Evolutionary conservation across 2,797 vertebrate species (phyloP), one percentile per base, ranked within the genome.

Genomic region (Rhynchonycteris naso): DNA sequence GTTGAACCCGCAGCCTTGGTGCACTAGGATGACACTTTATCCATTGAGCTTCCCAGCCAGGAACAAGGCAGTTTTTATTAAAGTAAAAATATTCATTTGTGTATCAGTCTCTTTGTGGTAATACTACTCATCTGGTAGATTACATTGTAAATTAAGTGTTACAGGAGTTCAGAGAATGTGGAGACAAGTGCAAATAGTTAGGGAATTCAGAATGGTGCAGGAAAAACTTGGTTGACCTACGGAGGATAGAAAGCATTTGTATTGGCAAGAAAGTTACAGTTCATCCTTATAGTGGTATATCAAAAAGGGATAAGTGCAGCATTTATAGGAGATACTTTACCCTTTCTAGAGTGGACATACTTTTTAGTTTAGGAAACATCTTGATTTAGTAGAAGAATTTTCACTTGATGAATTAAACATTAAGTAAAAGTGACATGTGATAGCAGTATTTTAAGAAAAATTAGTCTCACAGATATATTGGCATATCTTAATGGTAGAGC

Each of bases 31-130:
- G 43, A 43, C 43, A 43, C 3, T n/a, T n/a, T 43, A 43, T 43
- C 43, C 43, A 43, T 43, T 43, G 43, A 43, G 43, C 43, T 43
- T 6, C 43, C 43, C 43, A 43, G 43, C 43, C 43, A 43, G 43
- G 43, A 43, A 43, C 43, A 43, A 79, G 43, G 47, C 71, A 76
- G 24, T 61, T 94, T 82, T 89, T 87, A 56, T 85, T 30, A 66
- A 87, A 94, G n/a, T 65, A 76, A 69, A 61, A 43, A 33, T 66
- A 81, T 9, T 83, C 14, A 66, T 78, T 76, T 92, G 68, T 91
- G 54, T 30, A 58, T 92, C 52, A 61, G 18, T 85, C 10, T 90
- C 5, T 82, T 33, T 22, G 54, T 58, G 26, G 58, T 83, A 81
- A 50, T 59, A 38, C 28, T 22, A 21, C 68, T 86, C 22, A 38